Conservation (phyloP, 2,888 invertebrate genomes). For the Hemithea aestivaria region DNA sequence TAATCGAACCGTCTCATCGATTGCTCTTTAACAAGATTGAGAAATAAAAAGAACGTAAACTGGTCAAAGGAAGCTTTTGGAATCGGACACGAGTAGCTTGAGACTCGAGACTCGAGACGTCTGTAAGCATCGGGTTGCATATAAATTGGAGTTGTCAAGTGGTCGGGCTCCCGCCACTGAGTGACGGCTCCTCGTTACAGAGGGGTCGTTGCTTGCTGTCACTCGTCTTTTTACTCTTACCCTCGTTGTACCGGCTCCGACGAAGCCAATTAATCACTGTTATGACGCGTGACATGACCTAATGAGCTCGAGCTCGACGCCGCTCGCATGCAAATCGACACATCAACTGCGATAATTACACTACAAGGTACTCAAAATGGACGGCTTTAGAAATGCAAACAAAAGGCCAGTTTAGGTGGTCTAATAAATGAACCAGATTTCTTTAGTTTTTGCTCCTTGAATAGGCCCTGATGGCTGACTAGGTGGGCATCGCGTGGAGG, state of each 20-base stretch:
- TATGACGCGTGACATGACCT: slow-evolving; percentile 68
- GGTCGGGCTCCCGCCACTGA: slow-evolving; percentile 39
- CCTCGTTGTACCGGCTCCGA: slow-evolving; percentile 38
- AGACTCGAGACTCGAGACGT: slow-evolving; percentile 42
- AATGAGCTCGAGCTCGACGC: slow-evolving; percentile 47
- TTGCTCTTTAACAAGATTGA: slow-evolving; percentile 37
- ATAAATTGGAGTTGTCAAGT: slow-evolving; percentile 67
- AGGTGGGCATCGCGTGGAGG: slow-evolving; percentile 32
- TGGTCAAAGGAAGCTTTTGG: slow-evolving; percentile 17
- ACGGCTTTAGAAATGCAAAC: slow-evolving; percentile 3
- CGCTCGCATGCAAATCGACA: slow-evolving; percentile 39
- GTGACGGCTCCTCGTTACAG: slow-evolving; percentile 68
- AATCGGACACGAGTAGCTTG: slow-evolving; percentile 28
- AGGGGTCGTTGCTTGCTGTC: slow-evolving; percentile 61
- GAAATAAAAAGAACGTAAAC: slow-evolving; percentile 30
- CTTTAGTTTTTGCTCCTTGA: slow-evolving; percentile 39
- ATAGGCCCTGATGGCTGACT: slow-evolving; percentile 20
- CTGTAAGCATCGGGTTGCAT: slow-evolving; percentile 50
- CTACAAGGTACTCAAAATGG: slow-evolving; percentile 1
- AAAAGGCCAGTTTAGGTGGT: slow-evolving; percentile 19
- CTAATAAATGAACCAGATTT: slow-evolving; percentile 33
- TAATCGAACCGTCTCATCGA: slow-evolving; percentile 37
- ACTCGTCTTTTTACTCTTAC: slow-evolving; percentile 42
- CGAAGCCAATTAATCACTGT: slow-evolving; percentile 70
- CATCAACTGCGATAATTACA: slow-evolving; percentile 25